phyloP scores from a whole-genome alignment of 2,797 vertebrate species.

The Sebastes wilsoni region DNA sequence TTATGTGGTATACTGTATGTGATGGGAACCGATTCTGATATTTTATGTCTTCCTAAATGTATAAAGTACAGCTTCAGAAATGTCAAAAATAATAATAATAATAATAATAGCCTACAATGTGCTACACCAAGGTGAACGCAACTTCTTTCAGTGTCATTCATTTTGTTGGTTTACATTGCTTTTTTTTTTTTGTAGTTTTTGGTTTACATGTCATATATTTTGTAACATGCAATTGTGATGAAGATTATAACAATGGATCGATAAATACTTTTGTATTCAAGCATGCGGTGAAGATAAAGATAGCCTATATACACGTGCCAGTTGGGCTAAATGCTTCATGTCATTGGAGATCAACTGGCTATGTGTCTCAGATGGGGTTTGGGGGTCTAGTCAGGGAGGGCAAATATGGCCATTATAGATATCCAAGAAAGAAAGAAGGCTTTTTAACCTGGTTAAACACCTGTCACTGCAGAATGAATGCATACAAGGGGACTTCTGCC shows the following conservation, averaged over 20 bases:
- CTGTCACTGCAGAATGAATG: not conserved
- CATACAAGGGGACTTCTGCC: not conserved
- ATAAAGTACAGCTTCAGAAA: constrained; percentile 18
- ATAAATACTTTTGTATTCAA: constrained; percentile 33
- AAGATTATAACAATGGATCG: constrained; percentile 23
- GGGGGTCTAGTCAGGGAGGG: not conserved
- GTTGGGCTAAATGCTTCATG: constrained; percentile 6
- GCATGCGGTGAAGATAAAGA: constrained; percentile 35
- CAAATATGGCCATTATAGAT: not conserved
- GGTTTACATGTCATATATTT: constrained; percentile 16
- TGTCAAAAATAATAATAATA: constrained; percentile 9
- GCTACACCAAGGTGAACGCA: not conserved
- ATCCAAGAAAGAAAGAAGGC: not conserved
- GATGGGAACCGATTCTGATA: not conserved
- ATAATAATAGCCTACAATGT: not conserved
- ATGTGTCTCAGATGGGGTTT: not conserved
- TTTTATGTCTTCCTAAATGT: constrained; percentile 33
- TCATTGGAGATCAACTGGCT: constrained; percentile 9
- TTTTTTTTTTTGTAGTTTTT: constrained; percentile 1
- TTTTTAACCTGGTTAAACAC: not conserved
- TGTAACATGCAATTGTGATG: constrained; percentile 10
- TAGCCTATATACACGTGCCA: constrained; percentile 28
- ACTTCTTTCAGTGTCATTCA: not conserved
- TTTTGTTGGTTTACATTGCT: not conserved
- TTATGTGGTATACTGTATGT: not conserved